These are phyloP conservation scores for Diaprepes abbreviatus DNA, from an alignment of 2,888 invertebrate genomes.

Conservation along the genomic window DNA sequence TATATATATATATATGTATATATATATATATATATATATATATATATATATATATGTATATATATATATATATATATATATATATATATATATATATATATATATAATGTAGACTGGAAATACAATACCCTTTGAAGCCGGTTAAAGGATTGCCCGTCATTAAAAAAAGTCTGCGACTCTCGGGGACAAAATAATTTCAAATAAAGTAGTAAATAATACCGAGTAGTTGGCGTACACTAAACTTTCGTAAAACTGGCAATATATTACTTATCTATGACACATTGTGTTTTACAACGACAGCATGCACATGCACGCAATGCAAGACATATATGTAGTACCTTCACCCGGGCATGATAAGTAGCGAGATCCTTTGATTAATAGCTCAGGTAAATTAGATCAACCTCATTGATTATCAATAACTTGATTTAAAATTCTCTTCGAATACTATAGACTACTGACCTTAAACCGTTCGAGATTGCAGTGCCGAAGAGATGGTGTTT, in stretches of 20 bases:
- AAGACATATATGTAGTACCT: slow-evolving; percentile 22
- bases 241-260: neutral
- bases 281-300: slow-evolving; percentile 19
- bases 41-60: too few species aligned
- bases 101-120: too few species aligned
- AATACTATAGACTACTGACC: slow-evolving; percentile 41
- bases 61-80: too few species aligned
- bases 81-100: too few species aligned
- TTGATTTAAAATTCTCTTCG: slow-evolving; percentile 39
- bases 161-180: too few species aligned
- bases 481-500: slow-evolving; percentile 19
- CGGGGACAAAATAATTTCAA: too few species aligned
- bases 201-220: too few species aligned
- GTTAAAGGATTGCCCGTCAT: too few species aligned
- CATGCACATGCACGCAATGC: slow-evolving; percentile 25
- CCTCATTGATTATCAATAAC: slow-evolving; percentile 46
- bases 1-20: too few species aligned
- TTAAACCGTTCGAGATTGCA: slow-evolving; percentile 39
- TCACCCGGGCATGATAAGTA: slow-evolving; percentile 40
- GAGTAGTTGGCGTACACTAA: neutral
- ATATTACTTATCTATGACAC: slow-evolving; percentile 29
- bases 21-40: too few species aligned
- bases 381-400: slow-evolving; percentile 44
- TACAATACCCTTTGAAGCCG: too few species aligned
- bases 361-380: slow-evolving; percentile 45